Percentiles rank a stretch among this genome's conserved stretches.
phyloP scores from a whole-genome alignment of 2,888 invertebrate genomes.

The Thereva nobilitata region DNA sequence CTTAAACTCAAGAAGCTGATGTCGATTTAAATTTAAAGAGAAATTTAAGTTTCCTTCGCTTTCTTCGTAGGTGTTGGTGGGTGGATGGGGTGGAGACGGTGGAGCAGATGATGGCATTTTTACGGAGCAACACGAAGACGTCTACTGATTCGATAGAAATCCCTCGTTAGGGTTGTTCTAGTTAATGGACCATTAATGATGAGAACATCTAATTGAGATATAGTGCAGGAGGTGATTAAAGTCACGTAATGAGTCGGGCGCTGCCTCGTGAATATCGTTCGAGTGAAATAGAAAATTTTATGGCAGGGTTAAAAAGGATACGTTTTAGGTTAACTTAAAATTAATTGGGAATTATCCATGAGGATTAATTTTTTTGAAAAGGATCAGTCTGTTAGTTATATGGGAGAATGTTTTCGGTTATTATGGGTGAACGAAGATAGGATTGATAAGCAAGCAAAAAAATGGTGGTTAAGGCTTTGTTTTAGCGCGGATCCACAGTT shows the following conservation, averaged over 20 bases:
- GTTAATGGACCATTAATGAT: slow-evolving; percentile 33
- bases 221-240: slow-evolving; percentile 30
- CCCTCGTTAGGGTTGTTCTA: background rate
- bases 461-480: too few species aligned
- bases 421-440: too few species aligned
- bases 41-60: slow-evolving; percentile 7
- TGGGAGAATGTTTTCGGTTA: too few species aligned
- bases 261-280: slow-evolving; percentile 17
- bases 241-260: slow-evolving; percentile 23
- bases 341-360: too few species aligned
- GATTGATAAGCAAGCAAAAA: too few species aligned
- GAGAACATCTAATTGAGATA: slow-evolving; percentile 17
- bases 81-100: background rate
- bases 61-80: slow-evolving; percentile 5
- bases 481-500: too few species aligned
- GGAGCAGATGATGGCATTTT: background rate
- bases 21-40: slow-evolving; percentile 29
- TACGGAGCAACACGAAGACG: too few species aligned
- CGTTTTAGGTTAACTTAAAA: background rate
- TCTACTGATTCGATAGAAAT: background rate
- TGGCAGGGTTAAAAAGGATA: slow-evolving; percentile 17
- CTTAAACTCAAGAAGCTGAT: slow-evolving; percentile 15
- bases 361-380: too few species aligned
- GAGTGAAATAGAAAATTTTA: slow-evolving; percentile 17
- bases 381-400: too few species aligned